Conservation (phyloP, 2,888 invertebrate species). For the Muschampia staudingeri region DNA sequence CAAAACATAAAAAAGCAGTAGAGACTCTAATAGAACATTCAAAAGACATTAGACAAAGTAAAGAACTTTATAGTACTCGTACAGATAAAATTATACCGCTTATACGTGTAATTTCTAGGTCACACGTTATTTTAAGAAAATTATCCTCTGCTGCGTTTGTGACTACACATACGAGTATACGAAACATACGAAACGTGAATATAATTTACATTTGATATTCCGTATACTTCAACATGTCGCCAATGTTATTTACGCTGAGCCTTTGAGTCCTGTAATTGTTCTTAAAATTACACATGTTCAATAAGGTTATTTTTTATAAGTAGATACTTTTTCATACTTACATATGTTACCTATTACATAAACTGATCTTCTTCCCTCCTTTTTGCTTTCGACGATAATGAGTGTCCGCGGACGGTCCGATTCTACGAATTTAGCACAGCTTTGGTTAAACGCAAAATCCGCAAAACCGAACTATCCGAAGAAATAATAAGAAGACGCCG, state of each 20-base stretch:
- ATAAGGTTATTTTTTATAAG: not conserved
- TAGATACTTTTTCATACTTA: too few relatives aligned
- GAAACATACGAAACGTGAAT: conserved; percentile 47
- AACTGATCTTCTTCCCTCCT: not conserved
- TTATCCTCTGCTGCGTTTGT: not conserved
- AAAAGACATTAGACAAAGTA: too few relatives aligned
- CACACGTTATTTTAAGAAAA: not conserved
- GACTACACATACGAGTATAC: conserved; percentile 37
- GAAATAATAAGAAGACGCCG: conserved; percentile 35
- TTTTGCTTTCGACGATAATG: not conserved
- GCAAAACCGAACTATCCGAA: conserved; percentile 73
- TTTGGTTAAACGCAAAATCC: conserved; percentile 68
- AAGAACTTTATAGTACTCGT: too few relatives aligned
- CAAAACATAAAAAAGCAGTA: too few relatives aligned
- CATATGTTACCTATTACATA: too few relatives aligned
- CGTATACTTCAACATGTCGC: conserved; percentile 39
- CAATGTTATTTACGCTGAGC: not conserved
- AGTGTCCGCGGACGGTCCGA: conserved; percentile 72
- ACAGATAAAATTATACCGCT: too few relatives aligned
- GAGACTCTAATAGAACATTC: too few relatives aligned
- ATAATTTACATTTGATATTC: conserved; percentile 49
- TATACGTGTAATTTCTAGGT: too few relatives aligned
- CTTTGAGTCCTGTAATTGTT: not conserved
- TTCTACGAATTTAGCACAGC: conserved; percentile 81
- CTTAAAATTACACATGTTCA: not conserved